phyloP scores from a whole-genome alignment of 2,888 invertebrate genomes.

The Drosophila prolongata region DNA sequence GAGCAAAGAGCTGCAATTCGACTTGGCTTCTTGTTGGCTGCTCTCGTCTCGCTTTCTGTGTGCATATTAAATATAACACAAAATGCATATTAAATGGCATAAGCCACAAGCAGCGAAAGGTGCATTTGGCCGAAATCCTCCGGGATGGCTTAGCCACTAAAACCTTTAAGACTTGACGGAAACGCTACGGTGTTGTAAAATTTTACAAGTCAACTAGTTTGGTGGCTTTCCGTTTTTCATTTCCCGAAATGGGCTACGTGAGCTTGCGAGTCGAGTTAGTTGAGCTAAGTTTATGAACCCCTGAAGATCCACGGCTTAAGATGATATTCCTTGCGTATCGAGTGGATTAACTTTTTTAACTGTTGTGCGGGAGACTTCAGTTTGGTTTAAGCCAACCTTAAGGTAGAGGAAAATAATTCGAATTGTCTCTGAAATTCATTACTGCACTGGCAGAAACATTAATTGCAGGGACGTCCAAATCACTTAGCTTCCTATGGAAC shows the following conservation, averaged over 20 bases:
- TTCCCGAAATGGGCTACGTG: conserved; percentile 48
- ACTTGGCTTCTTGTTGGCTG: conserved; percentile 65
- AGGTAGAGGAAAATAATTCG: neutral
- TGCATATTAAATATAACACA: conserved; percentile 82
- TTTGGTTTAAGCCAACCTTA: neutral
- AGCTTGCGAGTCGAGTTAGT: conserved; percentile 22
- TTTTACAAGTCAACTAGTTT: conserved; percentile 71
- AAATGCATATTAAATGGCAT: conserved; percentile 83
- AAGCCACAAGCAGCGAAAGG: conserved; percentile 69
- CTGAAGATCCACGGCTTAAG: conserved; percentile 27
- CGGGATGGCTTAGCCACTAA: conserved; percentile 66
- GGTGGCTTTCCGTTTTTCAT: conserved; percentile 51
- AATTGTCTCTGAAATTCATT: neutral
- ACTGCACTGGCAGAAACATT: neutral
- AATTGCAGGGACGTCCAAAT: too few species aligned
- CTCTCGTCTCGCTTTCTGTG: conserved; percentile 42
- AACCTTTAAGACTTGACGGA: conserved; percentile 76
- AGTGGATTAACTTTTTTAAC: conserved; percentile 34
- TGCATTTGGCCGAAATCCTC: conserved; percentile 50
- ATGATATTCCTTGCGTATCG: conserved; percentile 26
- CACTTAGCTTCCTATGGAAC: too few species aligned
- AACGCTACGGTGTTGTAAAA: conserved; percentile 69
- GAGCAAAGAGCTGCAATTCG: conserved; percentile 66
- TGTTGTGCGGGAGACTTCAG: neutral
- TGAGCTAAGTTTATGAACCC: conserved; percentile 25